Base-by-base conservation (phyloP, 2,888 invertebrate species). In the Thecophora atra region DNA sequence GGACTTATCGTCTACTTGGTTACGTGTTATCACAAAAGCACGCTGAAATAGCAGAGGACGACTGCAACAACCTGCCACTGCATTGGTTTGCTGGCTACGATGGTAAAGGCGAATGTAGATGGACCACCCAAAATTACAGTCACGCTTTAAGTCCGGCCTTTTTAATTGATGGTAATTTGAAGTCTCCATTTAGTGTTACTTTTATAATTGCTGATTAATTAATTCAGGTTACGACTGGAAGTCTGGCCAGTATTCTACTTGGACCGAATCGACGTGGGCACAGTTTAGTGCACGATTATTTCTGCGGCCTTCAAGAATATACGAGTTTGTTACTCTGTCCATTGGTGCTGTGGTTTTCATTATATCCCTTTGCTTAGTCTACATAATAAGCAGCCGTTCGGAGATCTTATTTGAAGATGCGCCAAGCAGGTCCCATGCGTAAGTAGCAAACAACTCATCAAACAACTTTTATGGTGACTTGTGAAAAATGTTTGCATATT, bases 191-290 rank as follows among this genome's bases (percentile, higher is more conserved):
- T 42, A 28, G 11, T 54, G 26, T 70, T 17, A 21, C 63, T 51
- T 62, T 26, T 54, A n/a, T n/a, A n/a, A 47, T 72, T 30, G 28
- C 26, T 37, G 6, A 37, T 37, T 65, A 54, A 17, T 44, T 28
- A 52, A 60, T 51, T 2, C 78, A 94, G 94, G 89, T 80, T 95
- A 95, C 82, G 90, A 94, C 81, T 91, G 93, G 90, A 87, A 89
- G 24, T 94, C 94, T 0, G 92, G 92, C 17, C 77, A 88, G 78
- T 97, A 92, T 85, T 95, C 96, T 5, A 91, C 95, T 15, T 96
- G 96, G 96, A 92, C 95, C 24, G 96, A 96, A 88, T 95, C 95
- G 0, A 91, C 93, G 56, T 97, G 96, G 95, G 88, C 89, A 71
- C 88, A 89, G 71, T 89, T 94, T 78, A 90, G 89, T 78, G 91